phyloP scores from a whole-genome alignment of 2,113 vertebrate species.

The Fukomys damarensis region DNA sequence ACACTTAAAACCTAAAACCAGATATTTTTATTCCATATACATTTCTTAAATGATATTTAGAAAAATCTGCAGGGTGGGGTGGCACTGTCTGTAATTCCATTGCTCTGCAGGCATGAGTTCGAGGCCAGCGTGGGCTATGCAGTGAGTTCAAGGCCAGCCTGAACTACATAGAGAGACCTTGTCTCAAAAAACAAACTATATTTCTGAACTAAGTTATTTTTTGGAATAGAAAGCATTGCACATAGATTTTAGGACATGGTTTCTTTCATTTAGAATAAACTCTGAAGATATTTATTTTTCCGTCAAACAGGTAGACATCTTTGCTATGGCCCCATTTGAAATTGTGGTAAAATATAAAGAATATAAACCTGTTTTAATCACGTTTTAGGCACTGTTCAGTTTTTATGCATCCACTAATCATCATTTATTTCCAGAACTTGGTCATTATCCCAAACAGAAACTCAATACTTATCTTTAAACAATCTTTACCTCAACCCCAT shows the following conservation, averaged over 20 bases:
- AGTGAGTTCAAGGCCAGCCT: neutral
- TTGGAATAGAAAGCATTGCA: neutral
- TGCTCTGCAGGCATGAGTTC: neutral
- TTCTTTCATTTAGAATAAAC: slow-evolving; percentile 34
- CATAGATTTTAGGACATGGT: neutral
- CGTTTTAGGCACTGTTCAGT: neutral
- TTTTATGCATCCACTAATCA: neutral
- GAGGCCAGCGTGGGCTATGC: neutral
- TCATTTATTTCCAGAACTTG: neutral
- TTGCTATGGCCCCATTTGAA: neutral
- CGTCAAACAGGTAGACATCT: neutral
- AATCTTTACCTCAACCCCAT: neutral
- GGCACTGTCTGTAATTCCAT: neutral
- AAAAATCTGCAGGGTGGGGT: neutral
- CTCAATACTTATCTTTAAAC: neutral
- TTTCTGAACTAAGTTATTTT: neutral
- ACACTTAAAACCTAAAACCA: neutral
- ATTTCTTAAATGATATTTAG: slow-evolving; percentile 38
- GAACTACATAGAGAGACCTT: neutral
- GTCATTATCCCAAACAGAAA: neutral
- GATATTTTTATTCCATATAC: neutral
- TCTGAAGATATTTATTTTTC: slow-evolving; percentile 41
- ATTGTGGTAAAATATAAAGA: neutral
- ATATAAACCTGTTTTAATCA: neutral
- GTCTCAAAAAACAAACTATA: neutral